These are phyloP conservation scores for Drosophila tsacasi DNA, from an alignment of 1,140 invertebrate species.

Conservation along the genomic window DNA sequence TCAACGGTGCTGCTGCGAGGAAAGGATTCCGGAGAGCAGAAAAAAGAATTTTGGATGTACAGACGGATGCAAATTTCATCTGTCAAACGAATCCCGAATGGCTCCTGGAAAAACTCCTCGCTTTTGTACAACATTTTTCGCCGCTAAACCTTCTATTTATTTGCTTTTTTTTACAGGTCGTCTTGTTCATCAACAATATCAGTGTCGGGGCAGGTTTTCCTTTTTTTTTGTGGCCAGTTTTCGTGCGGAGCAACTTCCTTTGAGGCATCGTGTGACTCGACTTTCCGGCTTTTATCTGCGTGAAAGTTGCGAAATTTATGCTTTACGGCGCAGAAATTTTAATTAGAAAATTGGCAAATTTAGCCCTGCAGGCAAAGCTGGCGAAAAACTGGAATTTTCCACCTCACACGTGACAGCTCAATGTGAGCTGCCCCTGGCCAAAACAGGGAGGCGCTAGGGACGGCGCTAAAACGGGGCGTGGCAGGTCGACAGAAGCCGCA, in stretches of 20 bases:
- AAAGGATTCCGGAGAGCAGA: neutral
- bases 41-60: neutral
- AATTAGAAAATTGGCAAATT: constrained; percentile 84
- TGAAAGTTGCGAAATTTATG: constrained; percentile 78
- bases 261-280: constrained; percentile 54
- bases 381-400: constrained; percentile 30
- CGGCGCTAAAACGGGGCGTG: constrained; percentile 16
- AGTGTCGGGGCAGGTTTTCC: constrained; percentile 1
- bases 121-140: constrained; percentile 17
- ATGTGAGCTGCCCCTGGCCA: constrained; percentile 48
- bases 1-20: neutral
- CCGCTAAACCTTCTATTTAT: constrained; percentile 17
- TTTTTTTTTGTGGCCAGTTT: constrained; percentile 5
- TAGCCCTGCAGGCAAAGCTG: constrained; percentile 40
- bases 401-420: constrained; percentile 77
- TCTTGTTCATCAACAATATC: constrained; percentile 36
- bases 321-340: constrained; percentile 83
- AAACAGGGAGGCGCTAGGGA: constrained; percentile 9
- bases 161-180: constrained; percentile 1
- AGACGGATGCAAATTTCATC: constrained; percentile 34
- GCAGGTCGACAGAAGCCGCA: constrained; percentile 39
- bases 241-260: constrained; percentile 35
- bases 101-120: constrained; percentile 16
- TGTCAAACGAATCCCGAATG: constrained; percentile 39
- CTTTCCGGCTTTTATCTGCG: constrained; percentile 68